Percentiles rank a stretch among this genome's conserved stretches.
Evolutionary conservation across 2,888 invertebrate species (phyloP).

Genomic region (Apocheima hispidaria): DNA sequence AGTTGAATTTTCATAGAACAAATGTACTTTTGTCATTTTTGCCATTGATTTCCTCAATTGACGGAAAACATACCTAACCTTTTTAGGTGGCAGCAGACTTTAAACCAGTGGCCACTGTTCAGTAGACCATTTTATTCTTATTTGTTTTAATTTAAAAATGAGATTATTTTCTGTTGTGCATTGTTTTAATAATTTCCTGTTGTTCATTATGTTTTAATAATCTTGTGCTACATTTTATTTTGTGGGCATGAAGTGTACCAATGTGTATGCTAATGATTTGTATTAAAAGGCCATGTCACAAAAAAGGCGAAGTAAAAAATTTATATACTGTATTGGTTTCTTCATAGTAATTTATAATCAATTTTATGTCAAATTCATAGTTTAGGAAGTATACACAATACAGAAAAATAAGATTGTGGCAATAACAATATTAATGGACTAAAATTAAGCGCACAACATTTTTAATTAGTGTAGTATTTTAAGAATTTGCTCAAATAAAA

Average conservation of each 20-base stretch:
- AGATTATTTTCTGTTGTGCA: conserved; percentile 41
- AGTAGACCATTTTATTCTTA: conserved; percentile 26
- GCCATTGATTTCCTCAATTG: conserved; percentile 42
- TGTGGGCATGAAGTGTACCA: conserved; percentile 28
- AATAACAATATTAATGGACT: conserved; percentile 11
- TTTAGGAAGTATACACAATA: neutral
- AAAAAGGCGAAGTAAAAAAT: neutral
- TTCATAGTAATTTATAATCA: neutral
- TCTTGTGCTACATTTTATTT: conserved; percentile 25
- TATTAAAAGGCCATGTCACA: conserved; percentile 19
- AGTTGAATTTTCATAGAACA: neutral
- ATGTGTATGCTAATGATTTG: conserved; percentile 24
- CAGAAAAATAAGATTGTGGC: conserved; percentile 7
- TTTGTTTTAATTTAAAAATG: conserved; percentile 27
- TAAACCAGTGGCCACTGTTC: conserved; percentile 30
- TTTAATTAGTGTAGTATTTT: conserved; percentile 13
- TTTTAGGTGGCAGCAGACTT: conserved; percentile 13
- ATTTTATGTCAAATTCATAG: neutral
- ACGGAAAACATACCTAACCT: conserved; percentile 31
- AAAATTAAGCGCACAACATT: conserved; percentile 36
- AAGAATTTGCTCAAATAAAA: conserved; percentile 32
- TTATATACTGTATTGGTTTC: neutral
- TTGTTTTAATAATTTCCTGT: conserved; percentile 28
- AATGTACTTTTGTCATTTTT: conserved; percentile 22
- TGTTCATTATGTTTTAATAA: too few relatives aligned